Evolutionary conservation across 2,888 invertebrate genomes (phyloP), one percentile per base, ranked within the genome.

Genomic region (Callinectes sapidus): DNA sequence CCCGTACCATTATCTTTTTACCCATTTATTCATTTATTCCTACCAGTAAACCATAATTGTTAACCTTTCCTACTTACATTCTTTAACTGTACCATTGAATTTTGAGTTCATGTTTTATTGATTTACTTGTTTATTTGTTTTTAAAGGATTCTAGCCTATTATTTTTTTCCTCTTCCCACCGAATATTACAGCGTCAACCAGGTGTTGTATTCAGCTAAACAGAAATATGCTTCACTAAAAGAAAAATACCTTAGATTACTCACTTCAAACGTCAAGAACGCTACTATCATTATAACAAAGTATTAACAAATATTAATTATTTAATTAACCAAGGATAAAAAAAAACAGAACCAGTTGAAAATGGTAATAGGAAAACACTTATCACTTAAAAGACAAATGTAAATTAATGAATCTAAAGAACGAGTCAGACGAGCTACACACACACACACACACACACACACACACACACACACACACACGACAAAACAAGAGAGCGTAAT

Each of bases 381-480:
- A 28, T 28, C 3, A 71, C 71, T 2, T 61, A 61, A 48, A 8
- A 48, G 23, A 61, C 23, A 23, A 61, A 61, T 23, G 18, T 61
- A 61, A 61, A 23, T 23, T 18, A 61, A 61, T 23, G 18, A 18
- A 23, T 61, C 61, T 5, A 61, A 18, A 61, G 23, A 18, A 23
- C 61, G 23, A 61, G 23, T 2, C 61, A 71, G 1, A 28, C 71
- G 23, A 28, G 13, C 10, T n/a, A 55, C 55, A 55, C 55, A 55
- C 55, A 55, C 55, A 55, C 55, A 61, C 61, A 61, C 61, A 71
- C 71, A 71, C 71, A 81, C 81, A 81, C 81, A 81, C 81, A 81
- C 35, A 81, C 35, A 81, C 81, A 81, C 35, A 81, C 35, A 35
- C 35, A 81, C 81, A 81, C 81, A 81, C 35, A 81, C 32, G 13